Base-by-base conservation (phyloP, 2,888 invertebrate genomes). In the Candidula unifasciata region DNA sequence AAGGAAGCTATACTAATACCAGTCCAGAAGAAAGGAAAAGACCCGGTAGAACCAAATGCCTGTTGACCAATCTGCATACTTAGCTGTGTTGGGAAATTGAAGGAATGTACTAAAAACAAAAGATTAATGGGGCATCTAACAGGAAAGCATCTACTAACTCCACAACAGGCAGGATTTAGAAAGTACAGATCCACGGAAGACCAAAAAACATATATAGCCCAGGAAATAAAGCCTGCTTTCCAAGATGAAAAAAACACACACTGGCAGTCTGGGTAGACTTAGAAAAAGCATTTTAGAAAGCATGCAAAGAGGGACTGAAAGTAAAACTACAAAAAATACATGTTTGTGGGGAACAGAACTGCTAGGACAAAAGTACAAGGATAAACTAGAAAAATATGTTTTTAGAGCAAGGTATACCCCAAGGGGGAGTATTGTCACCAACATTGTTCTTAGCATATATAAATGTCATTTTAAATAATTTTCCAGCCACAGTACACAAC, bases 221-320 rank as follows among this genome's bases (percentile, higher is more conserved):
- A 30, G 33, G 33, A 33, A 33, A 68, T 68, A 0, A 33, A 68
- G 33, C 33, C 10, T 68, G 68, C 5, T 16, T 68, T 33, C 68
- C 68, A 68, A 16, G 33, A 13, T 18, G n/a, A 30, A 10, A 33
- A 33, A 68, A 68, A 16, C 68, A 68, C 21, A 68, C 68, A 68
- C 13, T 68, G 16, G 68, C 68, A 3, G 68, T 30, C 33, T 68
- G 68, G 68, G 30, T 68, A 33, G 33, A 68, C 16, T 16, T 68
- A 33, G 68, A 68, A 68, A 68, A 68, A 1, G 68, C 33, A 33
- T 68, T 68, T 68, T 30, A 68, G 10, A 68, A 68, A 68, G 68
- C 33, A 10, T 68, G 33, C 33, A 68, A 68, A 13, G 68, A 68
- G 1, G 8, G 68, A 33, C 33, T 33, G 68, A 18, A 33, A 68